Evolutionary conservation across 2,113 vertebrate species (phyloP), one percentile per base, ranked within the genome.

Genomic region (Pelusios castaneus): DNA sequence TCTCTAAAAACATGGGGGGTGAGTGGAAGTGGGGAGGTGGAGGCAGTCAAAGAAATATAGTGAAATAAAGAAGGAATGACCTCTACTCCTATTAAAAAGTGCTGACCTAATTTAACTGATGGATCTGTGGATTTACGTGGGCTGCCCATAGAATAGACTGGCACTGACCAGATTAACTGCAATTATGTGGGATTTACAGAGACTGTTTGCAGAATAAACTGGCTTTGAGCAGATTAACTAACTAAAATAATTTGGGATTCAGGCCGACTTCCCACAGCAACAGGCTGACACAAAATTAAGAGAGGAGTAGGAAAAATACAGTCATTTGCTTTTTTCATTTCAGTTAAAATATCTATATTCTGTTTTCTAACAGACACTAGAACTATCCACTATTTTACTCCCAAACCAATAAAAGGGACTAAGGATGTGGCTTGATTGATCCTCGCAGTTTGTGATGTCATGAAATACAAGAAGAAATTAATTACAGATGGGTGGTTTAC

Each of bases 231-330:
- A 88, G 94, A 94, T 94, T 91, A 78, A 89, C 87, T 87, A 83
- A 85, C 73, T 90, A 89, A 90, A 91, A 90, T 89, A 82, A 91
- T 51, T 55, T 91, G 91, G 82, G 81, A 85, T 94, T 94, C 93
- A 80, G 82, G 90, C 84, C 81, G 90, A 75, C 94, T 95, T 94
- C 89, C 81, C 82, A 12, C 38, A 43, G 80, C 80, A 79, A 90
- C 79, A 91, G 95, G 92, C 92, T 92, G 76, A 93, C 94, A 94
- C 93, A 73, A 95, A 94, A 92, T 88, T 80, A 96, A 67, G 92
- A 77, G 83, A 80, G 82, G 52, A n/a, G 31, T 49, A 80, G 70
- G 38, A 75, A 95, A 51, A 93, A 93, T 55, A 21, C 47, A 63
- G 91, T 97, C 82, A 55, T 27, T 54, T 79, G 78, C 54, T 92